Conservation (phyloP, 2,888 invertebrate species). For the Tubulanus polymorphus region DNA sequence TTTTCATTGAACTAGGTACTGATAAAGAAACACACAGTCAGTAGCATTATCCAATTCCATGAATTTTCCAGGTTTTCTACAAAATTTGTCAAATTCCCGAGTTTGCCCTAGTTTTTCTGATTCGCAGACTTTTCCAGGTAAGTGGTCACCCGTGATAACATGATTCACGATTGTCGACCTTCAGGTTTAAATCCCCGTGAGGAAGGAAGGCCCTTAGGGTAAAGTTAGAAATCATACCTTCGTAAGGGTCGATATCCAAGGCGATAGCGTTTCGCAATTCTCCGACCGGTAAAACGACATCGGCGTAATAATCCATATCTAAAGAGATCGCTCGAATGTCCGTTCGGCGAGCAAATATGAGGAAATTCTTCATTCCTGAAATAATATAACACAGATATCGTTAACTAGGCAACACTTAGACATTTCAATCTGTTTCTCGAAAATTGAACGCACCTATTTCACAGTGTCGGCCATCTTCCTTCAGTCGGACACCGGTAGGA, state of each 20-base stretch:
- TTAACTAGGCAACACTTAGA: not conserved
- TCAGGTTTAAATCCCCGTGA: no score
- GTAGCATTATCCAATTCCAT: not conserved
- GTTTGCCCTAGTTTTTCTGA: no score
- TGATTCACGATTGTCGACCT: no score
- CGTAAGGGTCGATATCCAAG: conserved; percentile 75
- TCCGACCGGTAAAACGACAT: conserved; percentile 38
- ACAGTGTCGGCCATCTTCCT: conserved; percentile 49
- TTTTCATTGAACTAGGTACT: no score
- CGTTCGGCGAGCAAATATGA: conserved; percentile 78
- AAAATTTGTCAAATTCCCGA: no score
- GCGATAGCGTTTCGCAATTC: conserved; percentile 61
- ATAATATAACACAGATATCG: conserved; percentile 3
- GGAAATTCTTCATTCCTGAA: conserved; percentile 47
- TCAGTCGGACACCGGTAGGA: conserved; percentile 71
- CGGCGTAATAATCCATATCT: conserved; percentile 56
- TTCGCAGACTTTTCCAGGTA: no score
- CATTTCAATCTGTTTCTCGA: not conserved
- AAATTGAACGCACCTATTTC: conserved; percentile 26
- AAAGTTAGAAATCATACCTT: no score
- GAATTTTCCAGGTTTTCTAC: no score
- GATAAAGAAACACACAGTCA: no score
- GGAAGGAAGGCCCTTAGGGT: no score
- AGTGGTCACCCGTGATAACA: no score
- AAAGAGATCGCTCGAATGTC: conserved; percentile 77